Evolutionary conservation across 2,888 invertebrate species (phyloP).

Genomic region (Xylota segnis): DNA sequence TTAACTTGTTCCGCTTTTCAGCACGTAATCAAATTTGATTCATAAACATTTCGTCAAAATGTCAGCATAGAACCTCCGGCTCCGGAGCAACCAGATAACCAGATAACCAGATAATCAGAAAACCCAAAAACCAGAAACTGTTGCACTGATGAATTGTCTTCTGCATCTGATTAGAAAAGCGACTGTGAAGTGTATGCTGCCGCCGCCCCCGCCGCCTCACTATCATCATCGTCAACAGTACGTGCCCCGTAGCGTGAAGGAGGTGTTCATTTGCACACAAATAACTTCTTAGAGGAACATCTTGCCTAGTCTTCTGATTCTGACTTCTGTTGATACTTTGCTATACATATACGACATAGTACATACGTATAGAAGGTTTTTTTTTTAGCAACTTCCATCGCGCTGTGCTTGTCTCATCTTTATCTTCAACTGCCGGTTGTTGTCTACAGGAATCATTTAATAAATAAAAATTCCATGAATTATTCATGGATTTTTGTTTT

Average conservation of each 20-base stretch:
- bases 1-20: background rate
- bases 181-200: conserved; percentile 2
- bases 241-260: background rate
- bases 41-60: background rate
- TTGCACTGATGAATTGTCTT: conserved; percentile 59
- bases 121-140: conserved; percentile 32
- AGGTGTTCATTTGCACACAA: conserved; percentile 65
- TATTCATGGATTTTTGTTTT: conserved; percentile 65
- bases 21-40: conserved; percentile 21
- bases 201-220: too few species aligned
- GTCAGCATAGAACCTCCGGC: background rate
- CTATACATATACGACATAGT: too few species aligned
- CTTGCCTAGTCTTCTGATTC: conserved; percentile 31
- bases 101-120: too few species aligned
- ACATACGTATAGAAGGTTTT: background rate
- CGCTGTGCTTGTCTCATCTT: background rate
- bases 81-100: too few species aligned
- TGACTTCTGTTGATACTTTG: conserved; percentile 14
- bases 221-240: conserved; percentile 1
- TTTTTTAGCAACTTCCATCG: background rate
- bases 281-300: conserved; percentile 56
- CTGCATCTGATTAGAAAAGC: conserved; percentile 53
- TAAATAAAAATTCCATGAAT: conserved; percentile 70
- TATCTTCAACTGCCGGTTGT: conserved; percentile 49
- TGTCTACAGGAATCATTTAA: conserved; percentile 68